These are phyloP conservation scores for Nesogale talazaci DNA, from an alignment of 2,113 vertebrate genomes.

Conservation along the genomic window DNA sequence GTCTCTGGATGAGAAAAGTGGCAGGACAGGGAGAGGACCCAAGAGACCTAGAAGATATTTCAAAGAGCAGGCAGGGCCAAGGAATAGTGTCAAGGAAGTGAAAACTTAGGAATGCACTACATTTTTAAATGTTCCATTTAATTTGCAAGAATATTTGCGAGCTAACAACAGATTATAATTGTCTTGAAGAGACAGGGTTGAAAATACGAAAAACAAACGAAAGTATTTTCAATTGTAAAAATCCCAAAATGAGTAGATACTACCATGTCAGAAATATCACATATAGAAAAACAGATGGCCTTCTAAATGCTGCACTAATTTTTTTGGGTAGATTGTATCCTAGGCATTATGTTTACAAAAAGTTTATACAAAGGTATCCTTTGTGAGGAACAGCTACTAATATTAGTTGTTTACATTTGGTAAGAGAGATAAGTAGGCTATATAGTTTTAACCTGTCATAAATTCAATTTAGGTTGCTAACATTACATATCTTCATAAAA, in stretches of 20 bases:
- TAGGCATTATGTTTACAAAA: not conserved
- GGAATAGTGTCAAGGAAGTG: not conserved
- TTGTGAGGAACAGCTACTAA: not conserved
- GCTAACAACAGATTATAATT: not conserved
- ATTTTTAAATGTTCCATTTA: not conserved
- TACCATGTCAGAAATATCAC: not conserved
- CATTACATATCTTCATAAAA: constrained; percentile 13
- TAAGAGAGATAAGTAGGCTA: not conserved
- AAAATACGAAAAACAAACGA: not conserved
- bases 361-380: not conserved
- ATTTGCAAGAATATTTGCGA: constrained; percentile 23
- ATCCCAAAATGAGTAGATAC: not conserved
- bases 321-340: not conserved
- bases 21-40: not conserved
- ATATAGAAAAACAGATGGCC: not conserved
- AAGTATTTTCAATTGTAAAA: not conserved
- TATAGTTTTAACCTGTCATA: not conserved
- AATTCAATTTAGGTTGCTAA: not conserved
- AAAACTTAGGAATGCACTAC: not conserved
- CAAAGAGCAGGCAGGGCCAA: not conserved
- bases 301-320: not conserved
- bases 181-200: not conserved
- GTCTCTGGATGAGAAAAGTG: not conserved
- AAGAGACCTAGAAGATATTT: not conserved
- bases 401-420: constrained; percentile 23